Evolutionary conservation across 2,888 invertebrate genomes (phyloP).

Genomic region (Lepidochrysops patricia): DNA sequence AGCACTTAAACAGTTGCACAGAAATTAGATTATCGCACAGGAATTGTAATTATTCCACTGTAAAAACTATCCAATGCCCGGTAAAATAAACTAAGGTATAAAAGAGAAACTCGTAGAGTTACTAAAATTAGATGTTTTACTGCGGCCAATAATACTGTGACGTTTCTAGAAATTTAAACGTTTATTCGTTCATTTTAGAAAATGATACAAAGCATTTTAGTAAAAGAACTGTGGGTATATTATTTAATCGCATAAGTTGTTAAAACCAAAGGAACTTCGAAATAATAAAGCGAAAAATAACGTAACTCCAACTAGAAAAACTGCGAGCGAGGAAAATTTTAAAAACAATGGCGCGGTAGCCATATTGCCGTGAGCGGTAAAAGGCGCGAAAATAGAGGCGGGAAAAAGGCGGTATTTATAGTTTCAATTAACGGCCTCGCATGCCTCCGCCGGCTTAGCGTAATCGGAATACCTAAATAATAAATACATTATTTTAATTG

Average conservation of each 20-base stretch:
- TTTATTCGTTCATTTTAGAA: no score
- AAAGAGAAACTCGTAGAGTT: no score
- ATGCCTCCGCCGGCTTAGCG: slow-evolving; percentile 36
- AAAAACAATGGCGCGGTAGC: slow-evolving; percentile 23
- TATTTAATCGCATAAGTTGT: background rate
- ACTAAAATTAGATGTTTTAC: no score
- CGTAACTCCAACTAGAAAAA: slow-evolving; percentile 20
- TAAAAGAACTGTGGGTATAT: no score
- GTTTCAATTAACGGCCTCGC: slow-evolving; percentile 64
- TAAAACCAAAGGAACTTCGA: slow-evolving; percentile 16
- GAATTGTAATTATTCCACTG: no score
- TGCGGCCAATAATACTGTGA: no score
- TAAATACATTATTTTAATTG: slow-evolving; percentile 17
- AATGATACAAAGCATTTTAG: background rate
- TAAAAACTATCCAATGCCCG: no score
- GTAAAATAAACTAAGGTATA: no score
- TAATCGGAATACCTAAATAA: slow-evolving; percentile 26
- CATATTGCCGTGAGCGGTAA: slow-evolving; percentile 26
- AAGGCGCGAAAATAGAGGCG: slow-evolving; percentile 41
- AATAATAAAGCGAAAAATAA: slow-evolving; percentile 20
- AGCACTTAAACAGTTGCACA: no score
- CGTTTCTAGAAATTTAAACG: no score
- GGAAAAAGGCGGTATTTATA: slow-evolving; percentile 62
- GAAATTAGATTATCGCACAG: no score
- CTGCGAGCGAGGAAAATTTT: slow-evolving; percentile 20